phyloP scores from a whole-genome alignment of 2,113 vertebrate species.

The Murina feae region DNA sequence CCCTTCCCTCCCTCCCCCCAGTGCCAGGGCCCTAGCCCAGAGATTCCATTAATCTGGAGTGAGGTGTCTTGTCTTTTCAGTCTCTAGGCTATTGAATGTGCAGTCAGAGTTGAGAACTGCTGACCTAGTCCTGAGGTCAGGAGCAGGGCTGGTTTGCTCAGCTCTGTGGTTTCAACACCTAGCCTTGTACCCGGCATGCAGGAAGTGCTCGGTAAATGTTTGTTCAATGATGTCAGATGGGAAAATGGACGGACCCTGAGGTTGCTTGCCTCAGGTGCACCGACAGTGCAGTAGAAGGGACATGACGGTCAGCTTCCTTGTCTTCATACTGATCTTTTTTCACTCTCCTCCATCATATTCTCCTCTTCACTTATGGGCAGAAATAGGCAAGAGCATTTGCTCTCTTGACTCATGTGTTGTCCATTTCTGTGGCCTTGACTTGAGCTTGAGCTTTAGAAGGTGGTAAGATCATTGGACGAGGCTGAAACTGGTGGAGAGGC shows the following conservation, averaged over 20 bases:
- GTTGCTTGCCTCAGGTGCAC: background rate
- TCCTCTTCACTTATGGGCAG: background rate
- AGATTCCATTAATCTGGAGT: background rate
- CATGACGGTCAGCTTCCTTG: background rate
- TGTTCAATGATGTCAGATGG: background rate
- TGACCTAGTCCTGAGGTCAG: background rate
- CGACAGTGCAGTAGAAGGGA: background rate
- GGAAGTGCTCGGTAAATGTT: background rate
- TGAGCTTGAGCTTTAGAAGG: background rate
- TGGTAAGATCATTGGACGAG: background rate
- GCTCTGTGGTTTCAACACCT: too few relatives aligned
- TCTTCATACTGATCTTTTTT: background rate
- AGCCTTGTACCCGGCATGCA: background rate
- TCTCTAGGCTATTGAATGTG: background rate
- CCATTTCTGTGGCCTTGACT: background rate
- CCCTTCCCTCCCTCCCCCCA: rapidly evolving
- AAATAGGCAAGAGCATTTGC: background rate
- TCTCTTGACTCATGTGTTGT: background rate
- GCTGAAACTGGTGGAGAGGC: background rate
- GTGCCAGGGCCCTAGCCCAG: background rate
- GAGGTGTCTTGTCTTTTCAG: background rate
- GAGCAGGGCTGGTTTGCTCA: background rate
- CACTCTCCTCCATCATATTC: background rate
- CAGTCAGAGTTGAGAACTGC: background rate
- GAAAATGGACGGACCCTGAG: background rate